A percentile compares a stretch with the other conserved stretches of the same genome.
Conservation (phyloP, 2,888 invertebrate species). For the Eudemis profundana region DNA sequence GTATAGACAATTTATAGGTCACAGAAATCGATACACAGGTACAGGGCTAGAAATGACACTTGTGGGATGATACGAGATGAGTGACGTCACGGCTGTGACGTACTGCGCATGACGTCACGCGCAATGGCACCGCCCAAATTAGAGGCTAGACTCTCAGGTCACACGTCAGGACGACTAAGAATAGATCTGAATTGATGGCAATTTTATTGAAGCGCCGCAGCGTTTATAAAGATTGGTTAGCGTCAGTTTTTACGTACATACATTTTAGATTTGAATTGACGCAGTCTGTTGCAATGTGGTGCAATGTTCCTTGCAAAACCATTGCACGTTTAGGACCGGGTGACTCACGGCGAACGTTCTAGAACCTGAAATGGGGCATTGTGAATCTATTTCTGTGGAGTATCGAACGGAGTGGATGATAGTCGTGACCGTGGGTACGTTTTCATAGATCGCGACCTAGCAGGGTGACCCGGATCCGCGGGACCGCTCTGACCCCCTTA, state of each 20-base stretch:
- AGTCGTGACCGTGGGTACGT: slow-evolving; percentile 59
- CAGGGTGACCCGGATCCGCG: slow-evolving; percentile 71
- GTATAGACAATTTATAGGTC: slow-evolving; percentile 34
- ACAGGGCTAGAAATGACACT: neutral
- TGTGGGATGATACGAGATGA: slow-evolving; percentile 41
- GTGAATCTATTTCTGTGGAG: slow-evolving; percentile 30
- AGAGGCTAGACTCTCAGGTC: slow-evolving; percentile 36
- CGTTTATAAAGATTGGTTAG: slow-evolving; percentile 12
- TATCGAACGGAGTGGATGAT: slow-evolving; percentile 17
- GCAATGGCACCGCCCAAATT: slow-evolving; percentile 45
- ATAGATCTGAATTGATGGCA: slow-evolving; percentile 1
- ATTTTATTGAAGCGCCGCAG: slow-evolving; percentile 5
- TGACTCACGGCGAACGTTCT: slow-evolving; percentile 33
- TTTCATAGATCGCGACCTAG: slow-evolving; percentile 59
- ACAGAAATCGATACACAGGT: slow-evolving; percentile 28
- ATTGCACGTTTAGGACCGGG: slow-evolving; percentile 1
- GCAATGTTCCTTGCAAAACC: slow-evolving; percentile 32
- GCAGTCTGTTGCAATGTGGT: slow-evolving; percentile 14
- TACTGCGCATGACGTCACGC: slow-evolving; percentile 67
- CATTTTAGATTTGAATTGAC: neutral
- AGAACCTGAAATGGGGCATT: slow-evolving; percentile 32
- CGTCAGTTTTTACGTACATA: slow-evolving; percentile 1
- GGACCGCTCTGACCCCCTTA: slow-evolving; percentile 62
- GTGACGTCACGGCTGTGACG: slow-evolving; percentile 64
- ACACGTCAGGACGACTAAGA: slow-evolving; percentile 22